Evolutionary conservation across 1,140 invertebrate genomes (phyloP).

Genomic region (Caenorhabditis brenneri): DNA sequence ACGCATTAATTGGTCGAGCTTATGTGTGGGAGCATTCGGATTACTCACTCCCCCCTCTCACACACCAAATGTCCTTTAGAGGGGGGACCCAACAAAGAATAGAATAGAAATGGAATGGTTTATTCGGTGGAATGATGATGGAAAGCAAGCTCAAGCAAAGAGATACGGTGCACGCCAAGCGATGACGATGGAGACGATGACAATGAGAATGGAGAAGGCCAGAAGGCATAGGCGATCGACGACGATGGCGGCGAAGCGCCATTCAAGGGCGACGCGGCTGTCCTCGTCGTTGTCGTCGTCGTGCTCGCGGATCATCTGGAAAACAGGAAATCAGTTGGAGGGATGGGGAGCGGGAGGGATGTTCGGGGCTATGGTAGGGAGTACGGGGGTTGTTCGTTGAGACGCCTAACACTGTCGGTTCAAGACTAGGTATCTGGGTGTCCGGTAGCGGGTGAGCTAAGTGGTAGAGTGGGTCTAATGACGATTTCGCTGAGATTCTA

Average conservation of each 20-base stretch:
- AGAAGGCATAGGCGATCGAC: constrained; percentile 98
- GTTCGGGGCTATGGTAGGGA: too few relatives aligned
- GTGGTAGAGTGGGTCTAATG: too few relatives aligned
- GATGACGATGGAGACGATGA: constrained; percentile 92
- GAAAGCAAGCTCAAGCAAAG: constrained; percentile 79
- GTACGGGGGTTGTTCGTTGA: too few relatives aligned
- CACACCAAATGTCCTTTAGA: background rate
- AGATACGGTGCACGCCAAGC: constrained; percentile 93
- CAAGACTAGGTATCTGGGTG: too few relatives aligned
- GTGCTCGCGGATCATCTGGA: constrained; percentile 63
- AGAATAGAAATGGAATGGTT: constrained; percentile 35
- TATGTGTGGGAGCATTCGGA: constrained; percentile 19
- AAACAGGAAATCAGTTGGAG: background rate
- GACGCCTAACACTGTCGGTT: too few relatives aligned
- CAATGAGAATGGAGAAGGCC: constrained; percentile 95
- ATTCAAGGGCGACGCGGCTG: constrained; percentile 76
- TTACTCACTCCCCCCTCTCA: background rate
- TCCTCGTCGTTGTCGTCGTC: constrained; percentile 62
- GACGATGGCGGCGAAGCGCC: constrained; percentile 99
- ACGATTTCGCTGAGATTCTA: too few relatives aligned
- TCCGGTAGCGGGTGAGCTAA: too few relatives aligned
- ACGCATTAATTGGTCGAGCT: constrained; percentile 17
- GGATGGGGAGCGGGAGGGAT: background rate
- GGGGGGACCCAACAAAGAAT: too few relatives aligned
- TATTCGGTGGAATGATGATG: background rate